Evolutionary conservation across 2,888 invertebrate genomes (phyloP).

Genomic region (Himalopsyche kuldschensis): DNA sequence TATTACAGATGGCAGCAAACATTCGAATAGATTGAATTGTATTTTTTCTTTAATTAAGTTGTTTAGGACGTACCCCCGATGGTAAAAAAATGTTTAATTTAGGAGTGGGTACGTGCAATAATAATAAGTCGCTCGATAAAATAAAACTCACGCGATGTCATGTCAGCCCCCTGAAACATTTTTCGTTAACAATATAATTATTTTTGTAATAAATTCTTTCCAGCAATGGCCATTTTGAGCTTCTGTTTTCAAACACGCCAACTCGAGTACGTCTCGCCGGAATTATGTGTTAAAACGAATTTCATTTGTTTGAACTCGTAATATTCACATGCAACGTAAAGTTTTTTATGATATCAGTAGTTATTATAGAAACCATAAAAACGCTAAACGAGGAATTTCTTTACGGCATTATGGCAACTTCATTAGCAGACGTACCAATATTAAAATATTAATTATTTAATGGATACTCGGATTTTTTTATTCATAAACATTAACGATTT

Average conservation of each 20-base stretch:
- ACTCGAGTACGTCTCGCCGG: neutral
- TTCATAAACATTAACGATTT: too few species aligned
- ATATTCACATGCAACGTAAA: neutral
- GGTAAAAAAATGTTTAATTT: neutral
- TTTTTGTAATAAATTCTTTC: slow-evolving; percentile 20
- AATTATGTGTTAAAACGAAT: neutral
- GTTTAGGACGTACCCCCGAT: neutral
- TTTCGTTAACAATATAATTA: slow-evolving; percentile 30
- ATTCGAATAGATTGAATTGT: neutral
- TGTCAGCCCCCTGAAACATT: slow-evolving; percentile 11
- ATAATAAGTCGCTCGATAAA: neutral
- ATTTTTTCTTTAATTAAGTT: neutral
- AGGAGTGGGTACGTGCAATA: neutral
- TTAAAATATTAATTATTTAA: neutral
- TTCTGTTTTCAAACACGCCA: neutral
- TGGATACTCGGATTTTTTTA: neutral
- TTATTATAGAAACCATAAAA: neutral
- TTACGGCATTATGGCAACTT: neutral
- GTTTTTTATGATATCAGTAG: neutral
- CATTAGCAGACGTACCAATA: neutral
- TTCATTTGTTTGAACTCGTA: neutral
- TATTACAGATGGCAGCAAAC: neutral
- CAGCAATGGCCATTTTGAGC: slow-evolving; percentile 11
- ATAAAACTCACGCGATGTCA: slow-evolving; percentile 13
- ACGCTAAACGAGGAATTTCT: neutral